Evolutionary conservation across 2,797 vertebrate genomes (phyloP).

Genomic region (Enteromius paludinosus): DNA sequence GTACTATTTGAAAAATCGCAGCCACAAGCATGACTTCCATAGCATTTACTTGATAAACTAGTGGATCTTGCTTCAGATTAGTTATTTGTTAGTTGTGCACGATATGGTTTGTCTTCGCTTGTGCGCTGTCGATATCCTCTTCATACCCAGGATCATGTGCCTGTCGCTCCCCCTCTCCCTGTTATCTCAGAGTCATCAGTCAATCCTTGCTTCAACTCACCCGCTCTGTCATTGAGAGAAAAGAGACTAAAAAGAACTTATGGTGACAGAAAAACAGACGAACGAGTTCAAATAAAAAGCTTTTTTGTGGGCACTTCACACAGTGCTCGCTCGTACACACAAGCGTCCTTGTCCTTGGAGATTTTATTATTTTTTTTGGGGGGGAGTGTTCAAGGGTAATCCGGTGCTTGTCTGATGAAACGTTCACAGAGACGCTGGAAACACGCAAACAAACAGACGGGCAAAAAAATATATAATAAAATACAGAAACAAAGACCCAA

Average conservation of each 20-base stretch:
- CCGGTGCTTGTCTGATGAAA: constrained; percentile 55
- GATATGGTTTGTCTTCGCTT: neutral
- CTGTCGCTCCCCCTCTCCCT: constrained; percentile 15
- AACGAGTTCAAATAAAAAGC: constrained; percentile 59
- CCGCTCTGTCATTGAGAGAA: constrained; percentile 18
- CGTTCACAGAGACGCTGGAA: constrained; percentile 49
- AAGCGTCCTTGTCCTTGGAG: constrained; percentile 67
- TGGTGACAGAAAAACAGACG: constrained; percentile 56
- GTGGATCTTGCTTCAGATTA: neutral
- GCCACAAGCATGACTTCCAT: neutral
- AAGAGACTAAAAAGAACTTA: constrained; percentile 31
- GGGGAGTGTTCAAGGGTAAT: constrained; percentile 63
- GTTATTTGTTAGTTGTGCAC: neutral
- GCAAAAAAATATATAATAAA: neutral
- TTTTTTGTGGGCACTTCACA: constrained; percentile 26
- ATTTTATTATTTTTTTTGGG: constrained; percentile 67
- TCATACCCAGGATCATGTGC: neutral
- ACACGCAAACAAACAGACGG: constrained; percentile 47
- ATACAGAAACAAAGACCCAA: constrained; percentile 54
- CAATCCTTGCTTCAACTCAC: constrained; percentile 21
- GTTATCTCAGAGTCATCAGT: constrained; percentile 40
- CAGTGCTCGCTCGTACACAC: constrained; percentile 23
- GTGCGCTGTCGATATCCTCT: neutral
- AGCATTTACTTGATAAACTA: neutral
- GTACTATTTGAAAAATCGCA: neutral